These are phyloP conservation scores for Drosophila limbata DNA, from an alignment of 2,888 invertebrate species.

Conservation along the genomic window DNA sequence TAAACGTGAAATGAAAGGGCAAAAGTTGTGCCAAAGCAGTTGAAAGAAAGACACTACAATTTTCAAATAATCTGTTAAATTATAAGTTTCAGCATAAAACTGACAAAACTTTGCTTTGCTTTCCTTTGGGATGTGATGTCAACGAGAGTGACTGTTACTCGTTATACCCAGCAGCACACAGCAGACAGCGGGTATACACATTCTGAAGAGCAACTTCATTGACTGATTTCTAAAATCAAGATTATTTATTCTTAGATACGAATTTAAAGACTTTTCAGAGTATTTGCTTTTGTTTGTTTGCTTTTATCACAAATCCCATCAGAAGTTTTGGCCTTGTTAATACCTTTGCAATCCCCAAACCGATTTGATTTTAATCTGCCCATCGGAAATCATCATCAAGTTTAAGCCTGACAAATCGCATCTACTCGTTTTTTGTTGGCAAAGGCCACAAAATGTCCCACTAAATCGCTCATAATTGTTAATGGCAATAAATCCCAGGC, in stretches of 20 bases:
- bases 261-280: background rate
- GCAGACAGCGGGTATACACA: background rate
- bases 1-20: constrained; percentile 33
- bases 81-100: constrained; percentile 48
- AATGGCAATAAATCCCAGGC: constrained; percentile 60
- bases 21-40: constrained; percentile 24
- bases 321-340: constrained; percentile 20
- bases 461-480: constrained; percentile 63
- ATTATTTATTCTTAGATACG: too few species aligned
- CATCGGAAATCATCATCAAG: constrained; percentile 47
- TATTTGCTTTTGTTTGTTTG: background rate
- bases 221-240: too few species aligned
- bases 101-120: constrained; percentile 25
- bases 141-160: constrained; percentile 4
- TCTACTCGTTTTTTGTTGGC: constrained; percentile 1
- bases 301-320: constrained; percentile 36
- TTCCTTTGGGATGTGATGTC: constrained; percentile 8
- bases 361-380: constrained; percentile 36
- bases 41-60: constrained; percentile 42
- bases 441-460: constrained; percentile 44
- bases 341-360: constrained; percentile 11
- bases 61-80: constrained; percentile 52
- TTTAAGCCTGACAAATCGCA: constrained; percentile 58
- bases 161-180: background rate
- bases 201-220: too few species aligned